phyloP scores from a whole-genome alignment of 2,888 invertebrate species.

The Laspeyria flexula region DNA sequence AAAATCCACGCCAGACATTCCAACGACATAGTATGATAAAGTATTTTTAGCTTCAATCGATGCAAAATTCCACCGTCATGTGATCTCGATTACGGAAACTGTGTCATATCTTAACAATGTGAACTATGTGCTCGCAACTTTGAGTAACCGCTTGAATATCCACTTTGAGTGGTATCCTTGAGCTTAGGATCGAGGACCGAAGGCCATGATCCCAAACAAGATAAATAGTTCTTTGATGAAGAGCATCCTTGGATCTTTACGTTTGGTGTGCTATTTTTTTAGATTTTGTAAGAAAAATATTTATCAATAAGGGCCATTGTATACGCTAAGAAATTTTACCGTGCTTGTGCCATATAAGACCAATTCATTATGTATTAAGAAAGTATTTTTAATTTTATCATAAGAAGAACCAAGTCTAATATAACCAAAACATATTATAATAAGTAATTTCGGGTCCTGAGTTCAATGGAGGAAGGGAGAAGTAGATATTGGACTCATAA shows the following conservation, averaged over 20 bases:
- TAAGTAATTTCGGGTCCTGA: no score
- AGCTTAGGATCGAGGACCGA: slow-evolving; percentile 17
- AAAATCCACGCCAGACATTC: neutral
- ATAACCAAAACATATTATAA: no score
- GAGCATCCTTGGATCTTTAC: slow-evolving; percentile 15
- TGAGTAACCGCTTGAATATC: slow-evolving; percentile 11
- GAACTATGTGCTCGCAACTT: slow-evolving; percentile 12
- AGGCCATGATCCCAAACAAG: slow-evolving; percentile 15
- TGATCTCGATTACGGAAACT: slow-evolving; percentile 1
- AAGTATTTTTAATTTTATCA: no score
- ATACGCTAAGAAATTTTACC: no score
- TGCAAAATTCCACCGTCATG: neutral
- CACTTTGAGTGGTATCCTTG: slow-evolving; percentile 19
- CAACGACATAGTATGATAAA: neutral
- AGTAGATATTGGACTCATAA: no score
- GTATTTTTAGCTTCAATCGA: neutral
- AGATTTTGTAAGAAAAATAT: slow-evolving; percentile 10
- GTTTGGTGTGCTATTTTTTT: slow-evolving; percentile 21
- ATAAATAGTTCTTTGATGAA: slow-evolving; percentile 35
- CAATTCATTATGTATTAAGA: no score
- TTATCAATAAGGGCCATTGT: no score
- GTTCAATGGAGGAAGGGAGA: no score
- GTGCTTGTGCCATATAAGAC: no score
- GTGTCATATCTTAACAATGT: slow-evolving; percentile 14
- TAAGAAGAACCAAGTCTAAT: no score